Evolutionary conservation across 2,888 invertebrate species (phyloP), one percentile per base, ranked within the genome.

Genomic region (Adela reaumurella): DNA sequence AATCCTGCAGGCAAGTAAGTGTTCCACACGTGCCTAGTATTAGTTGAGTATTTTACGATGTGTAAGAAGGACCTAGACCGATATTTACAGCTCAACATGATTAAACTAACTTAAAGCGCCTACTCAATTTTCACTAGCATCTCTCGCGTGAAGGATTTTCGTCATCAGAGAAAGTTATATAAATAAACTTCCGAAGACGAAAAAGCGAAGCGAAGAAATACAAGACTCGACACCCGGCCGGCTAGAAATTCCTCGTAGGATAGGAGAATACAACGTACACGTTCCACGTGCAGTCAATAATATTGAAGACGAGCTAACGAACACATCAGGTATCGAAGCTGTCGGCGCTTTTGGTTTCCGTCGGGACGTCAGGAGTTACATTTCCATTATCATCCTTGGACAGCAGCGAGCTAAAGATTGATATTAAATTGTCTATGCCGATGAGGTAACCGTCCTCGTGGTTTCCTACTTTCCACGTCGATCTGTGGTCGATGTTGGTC

Each of bases 391-490:
- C 72, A 50, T 77, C 74, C 56, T 73, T 67, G 45, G 74, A 73
- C 49, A 80, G 67, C 57, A 89, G 81, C 35, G 85, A 83, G 62
- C 85, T 82, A 59, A 96, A 92, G 57, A 95, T 89, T 55, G 89
- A 86, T 58, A 96, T 90, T 55, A 97, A 81, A 76, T 95, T 94
- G 63, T 93, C 89, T 47, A 97, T 83, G 52, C 97, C 97, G 55
- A 92, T 91, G 57, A 96, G 82, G 74, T 96, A 97, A 53, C 97
- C 97, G 64, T 97, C 97, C 78, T 97, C 97, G 64, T 95, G 96
- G 70, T 95, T 97, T 43, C 96, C 96, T 52, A 95, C 94, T 63
- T 88, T 88, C 97, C 97, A 97, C 48, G 87, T 86, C 18, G 88
- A 84, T 53, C 84, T 84, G 70, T 97, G 97, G 60, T 87, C 84